Percentiles rank a stretch among this genome's conserved stretches.
These are phyloP conservation scores for Alcedo quadribrachys DNA, from an alignment of 2,797 vertebrate species.

Conservation along the genomic window DNA sequence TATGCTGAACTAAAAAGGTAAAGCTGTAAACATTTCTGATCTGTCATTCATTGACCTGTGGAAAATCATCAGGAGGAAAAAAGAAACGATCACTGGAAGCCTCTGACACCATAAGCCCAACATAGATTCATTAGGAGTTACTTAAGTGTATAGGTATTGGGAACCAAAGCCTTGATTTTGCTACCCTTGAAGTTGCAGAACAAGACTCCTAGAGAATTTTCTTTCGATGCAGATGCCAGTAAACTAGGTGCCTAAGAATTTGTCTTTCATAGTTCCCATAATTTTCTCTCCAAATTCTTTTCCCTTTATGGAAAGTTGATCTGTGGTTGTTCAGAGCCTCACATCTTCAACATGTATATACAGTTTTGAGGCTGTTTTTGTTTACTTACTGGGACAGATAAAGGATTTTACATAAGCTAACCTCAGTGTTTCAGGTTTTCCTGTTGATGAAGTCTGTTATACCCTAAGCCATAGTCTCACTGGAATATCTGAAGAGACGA, in stretches of 20 bases:
- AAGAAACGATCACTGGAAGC: neutral
- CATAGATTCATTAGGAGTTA: neutral
- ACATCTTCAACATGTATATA: neutral
- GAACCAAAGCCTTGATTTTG: neutral
- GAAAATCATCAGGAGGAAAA: neutral
- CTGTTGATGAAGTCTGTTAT: neutral
- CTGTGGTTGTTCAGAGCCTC: neutral
- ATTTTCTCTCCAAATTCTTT: neutral
- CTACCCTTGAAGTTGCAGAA: neutral
- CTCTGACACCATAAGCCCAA: neutral
- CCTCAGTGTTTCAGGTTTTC: neutral
- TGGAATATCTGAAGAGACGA: neutral
- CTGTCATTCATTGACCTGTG: neutral
- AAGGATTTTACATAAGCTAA: neutral
- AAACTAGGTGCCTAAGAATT: neutral
- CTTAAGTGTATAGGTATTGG: neutral
- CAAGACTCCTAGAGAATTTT: neutral
- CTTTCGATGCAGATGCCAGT: neutral
- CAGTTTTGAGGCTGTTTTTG: neutral
- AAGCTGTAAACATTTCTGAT: neutral
- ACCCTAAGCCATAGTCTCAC: neutral
- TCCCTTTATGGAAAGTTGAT: neutral
- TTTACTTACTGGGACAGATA: neutral
- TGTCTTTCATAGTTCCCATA: neutral
- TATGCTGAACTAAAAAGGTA: neutral